Evolutionary conservation across 2,888 invertebrate genomes (phyloP), one percentile per base, ranked within the genome.

Genomic region (Bibio marci): DNA sequence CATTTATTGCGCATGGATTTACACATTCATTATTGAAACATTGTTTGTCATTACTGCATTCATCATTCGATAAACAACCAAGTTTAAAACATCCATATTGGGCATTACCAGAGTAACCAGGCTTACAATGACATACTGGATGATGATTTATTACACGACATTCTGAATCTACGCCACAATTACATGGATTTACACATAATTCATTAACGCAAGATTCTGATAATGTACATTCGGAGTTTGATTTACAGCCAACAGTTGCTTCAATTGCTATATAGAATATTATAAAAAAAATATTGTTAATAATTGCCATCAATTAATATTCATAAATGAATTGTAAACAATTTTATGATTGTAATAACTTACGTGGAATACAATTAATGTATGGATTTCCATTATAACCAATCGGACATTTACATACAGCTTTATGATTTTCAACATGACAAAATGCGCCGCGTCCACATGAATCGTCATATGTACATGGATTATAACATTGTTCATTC

Each of bases 381-480:
- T 64, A 62, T 14, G 86, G 73, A 54, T 80, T 74, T 35, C 88
- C 88, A 35, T 71, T 67, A 55, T 79, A 83, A 38, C 78, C 79
- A 35, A 66, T 64, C 12, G 90, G 90, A 56, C 90, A 91, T 45
- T 74, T 73, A 56, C 90, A 91, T 30, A 77, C 62, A 1, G 87
- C 71, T 52, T 69, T 66, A 50, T 87, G 83, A 45, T 76, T 67
- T 49, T 80, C 72, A 4, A 78, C 79, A 45, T 83, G 77, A 52
- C 90, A 91, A 51, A 85, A 71, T n/a, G 88, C 80, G 37, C 80
- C 79, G 33, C 66, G 58, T 30, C 81, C 83, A 56, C 91, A 91
- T 13, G 79, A 72, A 47, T 77, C 71, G 14, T 62, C 62, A 12
- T 64, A 58, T 2, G 66, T 54, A 50, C 88, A 90, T 4, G 88